Base-by-base conservation (phyloP, 1,140 invertebrate genomes). In the Semibalanus balanoides region DNA sequence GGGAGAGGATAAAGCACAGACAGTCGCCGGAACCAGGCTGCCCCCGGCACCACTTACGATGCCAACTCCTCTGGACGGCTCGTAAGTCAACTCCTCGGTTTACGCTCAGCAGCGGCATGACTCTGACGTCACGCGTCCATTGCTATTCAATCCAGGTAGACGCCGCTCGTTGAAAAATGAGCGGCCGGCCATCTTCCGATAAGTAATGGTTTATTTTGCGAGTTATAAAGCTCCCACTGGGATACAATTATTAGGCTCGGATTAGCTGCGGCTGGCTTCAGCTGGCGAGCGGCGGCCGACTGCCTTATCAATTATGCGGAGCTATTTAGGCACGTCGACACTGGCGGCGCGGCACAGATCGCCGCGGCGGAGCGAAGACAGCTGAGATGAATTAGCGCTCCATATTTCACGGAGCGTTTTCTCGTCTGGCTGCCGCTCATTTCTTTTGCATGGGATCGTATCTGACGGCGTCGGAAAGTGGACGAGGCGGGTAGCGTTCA, bases 151-250 rank as follows among this genome's bases (percentile, higher is more conserved):
- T 64, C 51, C 51, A 64, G 51, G 51, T 64, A 64, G 51, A 64
- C 51, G 22, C 22, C 22, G 14, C 14, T 19, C 11, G 51, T 64
- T 64, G 51, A 64, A 25, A 64, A 64, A 64, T 64, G 51, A 64
- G 11, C 51, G 51, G 3, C 14, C 1, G 51, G 22, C 51, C 7
- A 11, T 14, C 51, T 14, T 25, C 22, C 51, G 51, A 64, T 64
- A 64, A 64, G 51, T 64, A 64, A 64, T 64, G 51, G 51, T 64
- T 64, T 64, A 64, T 64, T 64, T 64, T 64, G 51, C 51, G 51
- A 19, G 11, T 64, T 64, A 64, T 64, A 64, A 64, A 64, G 51
- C 51, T 64, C 51, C 51, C 51, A 64, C 51, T 25, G 51, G 14
- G 51, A 64, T 1, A 64, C 51, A 64, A 64, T 64, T 64, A 64